Evolutionary conservation across 2,888 invertebrate species (phyloP).

Genomic region (Athalia cordata): DNA sequence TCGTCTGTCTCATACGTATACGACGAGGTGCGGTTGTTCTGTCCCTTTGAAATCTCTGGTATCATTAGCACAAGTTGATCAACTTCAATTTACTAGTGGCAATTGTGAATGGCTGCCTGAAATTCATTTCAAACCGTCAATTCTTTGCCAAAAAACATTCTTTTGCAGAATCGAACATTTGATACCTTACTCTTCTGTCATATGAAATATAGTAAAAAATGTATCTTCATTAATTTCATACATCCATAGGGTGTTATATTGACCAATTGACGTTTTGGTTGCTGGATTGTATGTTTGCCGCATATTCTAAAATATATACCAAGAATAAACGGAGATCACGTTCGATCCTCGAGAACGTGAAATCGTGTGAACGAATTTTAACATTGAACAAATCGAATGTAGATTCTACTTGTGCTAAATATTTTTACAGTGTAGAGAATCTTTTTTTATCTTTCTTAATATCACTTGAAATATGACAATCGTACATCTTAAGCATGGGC

Average conservation of each 20-base stretch:
- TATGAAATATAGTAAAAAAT: not conserved
- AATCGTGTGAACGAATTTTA: conserved; percentile 14
- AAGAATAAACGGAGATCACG: not conserved
- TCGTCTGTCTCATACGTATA: conserved; percentile 65
- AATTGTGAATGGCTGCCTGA: too few species aligned
- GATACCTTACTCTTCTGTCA: not conserved
- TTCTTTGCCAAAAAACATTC: not conserved
- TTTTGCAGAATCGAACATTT: conserved; percentile 7
- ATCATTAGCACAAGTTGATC: conserved; percentile 26
- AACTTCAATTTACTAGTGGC: not conserved
- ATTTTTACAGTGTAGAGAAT: conserved; percentile 23
- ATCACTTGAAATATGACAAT: conserved; percentile 40
- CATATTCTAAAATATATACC: not conserved
- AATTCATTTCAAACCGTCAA: too few species aligned
- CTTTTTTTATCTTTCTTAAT: conserved; percentile 38
- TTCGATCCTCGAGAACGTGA: not conserved
- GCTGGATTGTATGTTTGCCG: not conserved
- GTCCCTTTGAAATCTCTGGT: conserved; percentile 13
- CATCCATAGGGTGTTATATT: not conserved
- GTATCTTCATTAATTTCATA: not conserved
- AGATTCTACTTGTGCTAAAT: conserved; percentile 27
- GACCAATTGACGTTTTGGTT: not conserved
- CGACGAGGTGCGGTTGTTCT: conserved; percentile 68
- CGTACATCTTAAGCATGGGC: conserved; percentile 34
- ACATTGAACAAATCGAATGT: conserved; percentile 10